Base-by-base conservation (phyloP, 2,888 invertebrate species). In the Spisula subtruncata region DNA sequence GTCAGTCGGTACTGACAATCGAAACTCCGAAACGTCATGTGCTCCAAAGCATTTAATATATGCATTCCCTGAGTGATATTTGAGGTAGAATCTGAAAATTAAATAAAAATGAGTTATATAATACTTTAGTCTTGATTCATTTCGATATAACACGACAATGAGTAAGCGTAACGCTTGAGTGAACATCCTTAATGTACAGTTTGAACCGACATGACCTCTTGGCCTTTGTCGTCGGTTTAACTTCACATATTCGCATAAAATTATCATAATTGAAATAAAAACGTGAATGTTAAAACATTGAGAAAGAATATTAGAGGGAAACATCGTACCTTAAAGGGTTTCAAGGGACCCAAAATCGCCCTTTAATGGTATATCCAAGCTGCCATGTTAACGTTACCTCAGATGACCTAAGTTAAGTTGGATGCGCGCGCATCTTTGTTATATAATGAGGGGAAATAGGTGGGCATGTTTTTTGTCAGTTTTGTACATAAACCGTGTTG, bases 361-460 rank as follows among this genome's bases (percentile, higher is more conserved):
- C 86, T 56, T 48, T 60, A 81, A 60, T 16, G 32, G 25, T 56
- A 54, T 16, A 60, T 56, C 60, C 60, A 54, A 87, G 85, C 91
- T 90, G 90, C 90, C 90, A 90, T 91, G 81, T 88, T 91, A 84
- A 85, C 46, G 16, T 92, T 87, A 87, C 87, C 92, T 89, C 87
- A 83, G 83, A 75, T 87, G 92, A 92, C 90, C 86, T 86, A 83
- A 89, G 41, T 41, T 86, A 83, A 89, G 41, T 41, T 14, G 54
- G 60, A 75, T 92, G 92, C 90, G 92, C 90, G 92, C 92, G 92
- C 92, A 92, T 32, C 86, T 20, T 48, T 79, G 66, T 92, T 92
- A 92, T 92, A 90, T 92, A 92, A 92, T 87, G 80, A 46, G 80
- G 41, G 80, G 35, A 41, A n/a, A 18, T n/a, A 46, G 80, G 71